These are phyloP conservation scores for Pangasianodon gigas DNA, from an alignment of 2,113 vertebrate genomes.

Conservation along the genomic window DNA sequence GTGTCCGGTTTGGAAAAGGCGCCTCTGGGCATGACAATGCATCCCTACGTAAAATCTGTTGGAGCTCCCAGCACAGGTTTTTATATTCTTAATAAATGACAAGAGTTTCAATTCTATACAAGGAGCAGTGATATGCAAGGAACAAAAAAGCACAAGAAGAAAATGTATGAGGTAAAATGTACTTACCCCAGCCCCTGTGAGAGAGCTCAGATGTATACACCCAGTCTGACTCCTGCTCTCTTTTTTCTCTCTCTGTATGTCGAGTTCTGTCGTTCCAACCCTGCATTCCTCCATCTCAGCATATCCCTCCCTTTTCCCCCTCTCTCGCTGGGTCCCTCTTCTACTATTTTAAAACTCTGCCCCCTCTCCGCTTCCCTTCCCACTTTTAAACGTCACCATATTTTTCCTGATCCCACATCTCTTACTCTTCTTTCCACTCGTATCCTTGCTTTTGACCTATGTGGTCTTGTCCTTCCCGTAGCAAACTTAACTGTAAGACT, in stretches of 20 bases:
- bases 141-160: background rate
- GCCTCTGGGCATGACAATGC: slow-evolving; percentile 57
- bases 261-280: slow-evolving; percentile 46
- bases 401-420: slow-evolving; percentile 46
- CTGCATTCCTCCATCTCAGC: slow-evolving; percentile 55
- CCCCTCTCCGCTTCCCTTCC: slow-evolving; percentile 39
- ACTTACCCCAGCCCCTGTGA: slow-evolving; percentile 50
- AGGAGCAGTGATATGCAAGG: background rate
- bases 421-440: slow-evolving; percentile 40
- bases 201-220: slow-evolving; percentile 54
- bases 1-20: slow-evolving; percentile 53
- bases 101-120: slow-evolving; percentile 14
- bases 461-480: slow-evolving; percentile 51
- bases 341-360: slow-evolving; percentile 56
- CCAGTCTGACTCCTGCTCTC: slow-evolving; percentile 60
- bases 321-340: slow-evolving; percentile 38
- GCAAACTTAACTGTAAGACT: slow-evolving; percentile 67
- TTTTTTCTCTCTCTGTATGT: slow-evolving; percentile 48
- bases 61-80: background rate
- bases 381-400: slow-evolving; percentile 43
- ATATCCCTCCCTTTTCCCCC: slow-evolving; percentile 22
- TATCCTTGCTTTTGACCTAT: background rate
- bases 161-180: background rate
- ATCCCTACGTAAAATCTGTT: slow-evolving; percentile 47
- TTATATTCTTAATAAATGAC: slow-evolving; percentile 28